Evolutionary conservation across 2,888 invertebrate genomes (phyloP).

Genomic region (Stenodera caucasica): DNA sequence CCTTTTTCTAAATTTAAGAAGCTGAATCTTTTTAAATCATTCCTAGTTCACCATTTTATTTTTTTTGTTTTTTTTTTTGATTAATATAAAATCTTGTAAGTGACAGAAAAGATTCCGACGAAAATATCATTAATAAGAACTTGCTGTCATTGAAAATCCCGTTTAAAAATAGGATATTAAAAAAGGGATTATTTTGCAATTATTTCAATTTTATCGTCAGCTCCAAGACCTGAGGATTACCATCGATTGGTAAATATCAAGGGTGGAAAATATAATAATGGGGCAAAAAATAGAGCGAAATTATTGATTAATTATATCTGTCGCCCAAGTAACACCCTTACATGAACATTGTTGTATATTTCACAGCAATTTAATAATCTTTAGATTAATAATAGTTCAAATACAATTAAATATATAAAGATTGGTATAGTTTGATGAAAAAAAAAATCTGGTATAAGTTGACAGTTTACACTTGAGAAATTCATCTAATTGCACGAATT

Average conservation of each 20-base stretch:
- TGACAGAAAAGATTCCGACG: not conserved
- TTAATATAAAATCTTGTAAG: conserved; percentile 8
- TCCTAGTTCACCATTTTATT: not conserved
- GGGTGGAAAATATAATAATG: no score
- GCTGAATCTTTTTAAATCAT: not conserved
- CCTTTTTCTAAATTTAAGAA: not conserved
- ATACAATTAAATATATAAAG: no score
- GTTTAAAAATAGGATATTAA: not conserved
- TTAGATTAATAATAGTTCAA: no score
- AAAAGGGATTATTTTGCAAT: conserved; percentile 4
- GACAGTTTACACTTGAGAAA: not conserved
- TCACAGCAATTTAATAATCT: no score
- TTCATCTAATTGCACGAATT: not conserved
- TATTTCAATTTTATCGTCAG: conserved; percentile 2
- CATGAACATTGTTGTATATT: no score
- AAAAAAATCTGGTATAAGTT: not conserved
- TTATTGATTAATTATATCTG: no score
- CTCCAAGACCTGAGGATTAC: not conserved
- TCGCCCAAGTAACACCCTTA: no score
- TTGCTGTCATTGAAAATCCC: conserved; percentile 7
- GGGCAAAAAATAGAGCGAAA: no score
- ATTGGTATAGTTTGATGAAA: no score
- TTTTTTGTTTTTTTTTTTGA: not conserved
- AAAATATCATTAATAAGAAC: conserved; percentile 6
- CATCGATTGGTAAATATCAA: no score